Evolutionary conservation across 2,113 vertebrate species (phyloP).

Genomic region (Vulpes vulpes): DNA sequence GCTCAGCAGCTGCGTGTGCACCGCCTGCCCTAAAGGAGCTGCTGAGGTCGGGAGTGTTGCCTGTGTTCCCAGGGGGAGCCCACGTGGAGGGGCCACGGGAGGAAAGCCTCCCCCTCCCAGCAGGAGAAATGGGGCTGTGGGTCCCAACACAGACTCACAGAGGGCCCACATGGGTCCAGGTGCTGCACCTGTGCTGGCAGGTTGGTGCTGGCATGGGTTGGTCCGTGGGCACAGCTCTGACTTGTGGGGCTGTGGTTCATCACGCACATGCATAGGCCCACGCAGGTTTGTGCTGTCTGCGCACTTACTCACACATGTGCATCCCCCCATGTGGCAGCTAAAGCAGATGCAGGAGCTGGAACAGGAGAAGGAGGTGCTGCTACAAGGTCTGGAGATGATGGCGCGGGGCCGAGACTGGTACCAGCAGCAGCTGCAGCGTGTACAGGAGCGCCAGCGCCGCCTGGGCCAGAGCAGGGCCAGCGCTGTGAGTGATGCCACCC

Average conservation of each 20-base stretch:
- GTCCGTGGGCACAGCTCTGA: rapidly evolving
- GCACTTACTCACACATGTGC: rapidly evolving
- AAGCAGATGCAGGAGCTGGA: conserved; percentile 97
- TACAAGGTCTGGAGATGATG: conserved; percentile 95
- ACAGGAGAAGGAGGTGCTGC: conserved; percentile 95
- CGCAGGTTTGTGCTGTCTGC: rapidly evolving
- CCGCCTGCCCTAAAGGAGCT: rapidly evolving
- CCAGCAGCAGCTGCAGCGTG: conserved; percentile 93
- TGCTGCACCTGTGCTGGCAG: rapidly evolving
- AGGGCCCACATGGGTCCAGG: rapidly evolving
- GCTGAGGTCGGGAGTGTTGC: neutral
- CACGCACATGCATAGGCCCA: rapidly evolving
- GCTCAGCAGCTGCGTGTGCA: neutral
- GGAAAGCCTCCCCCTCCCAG: too few species aligned
- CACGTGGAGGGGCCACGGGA: neutral
- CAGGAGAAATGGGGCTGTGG: neutral
- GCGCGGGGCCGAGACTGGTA: conserved; percentile 94
- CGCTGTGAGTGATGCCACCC: conserved; percentile 85
- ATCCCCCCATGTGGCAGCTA: conserved; percentile 85
- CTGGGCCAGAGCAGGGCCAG: conserved; percentile 89
- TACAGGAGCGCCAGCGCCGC: conserved; percentile 93
- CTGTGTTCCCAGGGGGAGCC: neutral
- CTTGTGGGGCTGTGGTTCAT: too few species aligned
- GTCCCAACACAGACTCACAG: rapidly evolving
- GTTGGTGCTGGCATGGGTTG: rapidly evolving